Percentiles rank a stretch among this genome's conserved stretches.
Conservation (phyloP, 2,888 invertebrate genomes). For the Dolomedes plantarius region DNA sequence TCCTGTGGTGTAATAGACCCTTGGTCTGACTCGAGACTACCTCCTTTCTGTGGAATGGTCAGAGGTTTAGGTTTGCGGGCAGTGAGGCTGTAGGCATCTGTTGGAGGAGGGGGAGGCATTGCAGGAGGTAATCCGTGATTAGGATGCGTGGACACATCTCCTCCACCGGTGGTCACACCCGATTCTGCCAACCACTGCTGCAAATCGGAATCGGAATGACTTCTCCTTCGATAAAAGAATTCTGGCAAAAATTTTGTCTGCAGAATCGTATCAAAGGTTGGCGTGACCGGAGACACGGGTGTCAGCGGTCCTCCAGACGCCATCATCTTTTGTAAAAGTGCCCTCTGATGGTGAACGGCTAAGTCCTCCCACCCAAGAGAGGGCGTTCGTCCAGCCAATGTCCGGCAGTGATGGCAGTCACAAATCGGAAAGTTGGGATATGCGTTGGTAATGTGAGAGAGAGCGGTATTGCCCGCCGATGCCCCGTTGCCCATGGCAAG, state of each 20-base stretch:
- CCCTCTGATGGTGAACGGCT: conserved; percentile 47
- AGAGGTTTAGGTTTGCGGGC: conserved; percentile 76
- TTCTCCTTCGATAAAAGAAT: conserved; percentile 81
- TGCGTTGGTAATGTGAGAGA: conserved; percentile 35
- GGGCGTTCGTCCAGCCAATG: conserved; percentile 47
- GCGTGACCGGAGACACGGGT: conserved; percentile 57
- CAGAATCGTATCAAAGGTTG: conserved; percentile 71
- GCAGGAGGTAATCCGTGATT: conserved; percentile 74
- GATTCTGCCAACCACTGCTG: conserved; percentile 78
- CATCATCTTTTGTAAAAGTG: conserved; percentile 71
- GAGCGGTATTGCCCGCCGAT: conserved; percentile 47
- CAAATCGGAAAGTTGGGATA: conserved; percentile 64
- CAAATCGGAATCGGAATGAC: conserved; percentile 83
- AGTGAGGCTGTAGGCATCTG: conserved; percentile 71
- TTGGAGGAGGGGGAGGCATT: conserved; percentile 76
- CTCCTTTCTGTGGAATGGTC: conserved; percentile 77
- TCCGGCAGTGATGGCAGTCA: conserved; percentile 68
- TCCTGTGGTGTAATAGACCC: conserved; percentile 83
- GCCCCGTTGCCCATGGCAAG: conserved; percentile 71
- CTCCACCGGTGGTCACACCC: conserved; percentile 77
- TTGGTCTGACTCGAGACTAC: conserved; percentile 80
- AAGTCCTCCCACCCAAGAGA: conserved; percentile 43
- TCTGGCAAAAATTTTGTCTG: conserved; percentile 79
- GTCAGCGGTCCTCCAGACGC: conserved; percentile 73
- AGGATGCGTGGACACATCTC: conserved; percentile 72